Conservation (phyloP, 2,113 vertebrate genomes). For the Pimephales promelas region DNA sequence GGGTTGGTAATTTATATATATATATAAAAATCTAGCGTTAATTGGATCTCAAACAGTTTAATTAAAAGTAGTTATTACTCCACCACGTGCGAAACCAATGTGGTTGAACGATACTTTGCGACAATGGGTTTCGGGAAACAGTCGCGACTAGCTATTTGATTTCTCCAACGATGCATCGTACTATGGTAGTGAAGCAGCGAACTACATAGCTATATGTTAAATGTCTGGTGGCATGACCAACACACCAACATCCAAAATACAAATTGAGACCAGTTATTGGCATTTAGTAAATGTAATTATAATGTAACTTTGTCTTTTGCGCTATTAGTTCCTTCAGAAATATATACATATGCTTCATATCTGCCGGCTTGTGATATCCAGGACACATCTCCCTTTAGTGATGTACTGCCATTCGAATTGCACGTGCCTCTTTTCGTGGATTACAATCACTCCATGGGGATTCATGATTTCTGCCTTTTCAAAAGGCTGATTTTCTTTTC, state of each 20-base stretch:
- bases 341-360: background rate
- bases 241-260: background rate
- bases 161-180: too few relatives aligned
- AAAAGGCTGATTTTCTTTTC: background rate
- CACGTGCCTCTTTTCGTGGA: slow-evolving; percentile 5
- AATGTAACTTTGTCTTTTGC: background rate
- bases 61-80: too few relatives aligned
- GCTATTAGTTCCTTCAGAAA: background rate
- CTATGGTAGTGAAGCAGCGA: too few relatives aligned
- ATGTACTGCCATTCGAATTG: slow-evolving; percentile 16
- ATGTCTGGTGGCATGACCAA: background rate
- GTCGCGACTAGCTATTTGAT: too few relatives aligned
- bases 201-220: too few relatives aligned
- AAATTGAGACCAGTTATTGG: background rate
- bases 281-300: background rate
- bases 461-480: slow-evolving; percentile 26
- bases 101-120: too few relatives aligned
- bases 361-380: background rate
- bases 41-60: too few relatives aligned
- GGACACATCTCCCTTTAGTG: background rate
- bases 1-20: too few relatives aligned
- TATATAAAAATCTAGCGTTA: too few relatives aligned
- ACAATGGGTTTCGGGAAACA: too few relatives aligned
- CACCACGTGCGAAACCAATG: too few relatives aligned
- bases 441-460: slow-evolving; percentile 21